Evolutionary conservation across 2,888 invertebrate species (phyloP), one percentile per base, ranked within the genome.

Genomic region (Drosophila infuscata): DNA sequence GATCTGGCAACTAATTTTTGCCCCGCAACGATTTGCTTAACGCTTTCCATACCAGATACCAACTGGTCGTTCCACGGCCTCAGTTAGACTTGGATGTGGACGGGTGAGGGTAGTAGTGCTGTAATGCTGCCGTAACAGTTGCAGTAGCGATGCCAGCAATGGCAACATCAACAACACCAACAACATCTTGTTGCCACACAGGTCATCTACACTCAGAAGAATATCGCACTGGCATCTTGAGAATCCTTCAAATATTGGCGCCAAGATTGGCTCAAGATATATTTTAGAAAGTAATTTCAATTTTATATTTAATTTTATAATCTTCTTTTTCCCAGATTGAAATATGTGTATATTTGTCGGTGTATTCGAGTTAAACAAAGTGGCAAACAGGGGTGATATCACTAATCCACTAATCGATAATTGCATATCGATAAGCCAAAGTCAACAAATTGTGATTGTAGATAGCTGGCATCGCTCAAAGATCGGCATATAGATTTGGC

Each of bases 1-100:
- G 77, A 77, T 73, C 74, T 46, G 57, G 54, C 69, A 77, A 77
- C 75, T 75, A 70, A 76, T 70, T 64, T 68, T 72, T 59, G 25
- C 65, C 68, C 65, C 66, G 69, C 68, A 69, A 69, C 59, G 70
- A 62, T 76, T 76, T 76, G 73, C 70, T 73, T 80, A 81, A 74
- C 72, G 69, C 46, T 70, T 64, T 77, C 79, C 72, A 70, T 70
- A 82, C 81, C 84, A 87, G 84, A 83, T 87, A 87, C 84, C 78
- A 84, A 85, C 86, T 81, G 77, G 59, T 73, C 62, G 70, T 20
- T 63, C 58, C 72, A 46, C 25, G 70, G 61, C 61, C 63, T 74
- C 75, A 73, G 80, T 69, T 65, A 54, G 68, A 48, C 79, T 76
- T 82, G 82, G 87, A 25, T 25, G 17, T 25, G 82, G 76, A 87